Base-by-base conservation (phyloP, 2,888 invertebrate species). In the Cybosia mesomella region DNA sequence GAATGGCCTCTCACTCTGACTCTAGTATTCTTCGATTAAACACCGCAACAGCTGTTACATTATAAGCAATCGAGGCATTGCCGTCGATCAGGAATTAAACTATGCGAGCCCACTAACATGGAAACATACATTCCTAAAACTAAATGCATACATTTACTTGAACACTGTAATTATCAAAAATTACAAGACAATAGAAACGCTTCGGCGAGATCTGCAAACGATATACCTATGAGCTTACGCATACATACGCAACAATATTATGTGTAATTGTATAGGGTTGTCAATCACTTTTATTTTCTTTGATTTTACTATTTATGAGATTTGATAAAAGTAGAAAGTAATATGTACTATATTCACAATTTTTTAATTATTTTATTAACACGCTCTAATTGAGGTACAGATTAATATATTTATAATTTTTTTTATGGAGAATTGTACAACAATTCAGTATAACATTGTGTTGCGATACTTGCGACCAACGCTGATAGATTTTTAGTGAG, bases 111-210 rank as follows among this genome's bases (percentile, higher is more conserved):
- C n/a, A 34, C 57, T 64, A 39, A 64, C 64, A 64, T 57, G 39
- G 39, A 39, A 63, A 63, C 63, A 63, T 18, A 63, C 63, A 63
- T 63, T 53, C 63, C 54, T 5, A 49, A 49, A 53, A 58, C 34
- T 59, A 65, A 58, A 58, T 65, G 34, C 49, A 66, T 59, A 66
- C 65, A 60, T 54, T 66, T 66, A 59, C 36, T 32, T 22, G 36
- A 54, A 63, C 63, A 34, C 63, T 54, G 63, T 54, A 63, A 63
- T 63, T 54, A 60, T 60, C 61, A 57, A 60, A 68, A 57, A 55
- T 61, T 57, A 34, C 13, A 55, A 72, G 70, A 70, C 66, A 70
- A 68, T 68, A 65, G 64, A 68, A 66, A 61, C 43, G 58, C 34
- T 64, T 36, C 53, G 58, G 24, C 55, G 66, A 32, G 61, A 65